Evolutionary conservation across 2,113 vertebrate genomes (phyloP), one percentile per base, ranked within the genome.

Genomic region (Sphyrna mokarran): DNA sequence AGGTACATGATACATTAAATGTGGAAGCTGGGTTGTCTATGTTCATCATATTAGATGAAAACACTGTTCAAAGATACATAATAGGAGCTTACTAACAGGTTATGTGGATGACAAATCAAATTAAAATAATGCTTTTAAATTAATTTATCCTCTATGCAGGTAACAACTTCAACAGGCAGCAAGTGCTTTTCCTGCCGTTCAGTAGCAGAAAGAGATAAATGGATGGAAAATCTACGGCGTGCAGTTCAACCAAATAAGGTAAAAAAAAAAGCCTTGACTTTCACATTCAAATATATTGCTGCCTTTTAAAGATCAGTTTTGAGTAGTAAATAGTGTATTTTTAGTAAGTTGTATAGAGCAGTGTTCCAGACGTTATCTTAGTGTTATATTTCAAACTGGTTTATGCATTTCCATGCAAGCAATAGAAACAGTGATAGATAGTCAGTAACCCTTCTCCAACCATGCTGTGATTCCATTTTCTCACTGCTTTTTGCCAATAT

Each of bases 181-280:
- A 99, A 99, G 96, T 99, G 99, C 97, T 99, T 99, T 97, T 99
- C 99, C 66, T 99, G 99, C 96, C 98, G 99, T 20, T 99, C 99
- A 0, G 98, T 99, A 80, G 99, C 99, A 1, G 99, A 99, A 97
- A 98, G 99, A 96, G 99, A 99, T 97, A 99, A 99, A 98, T 99
- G 99, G 99, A 99, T 99, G 99, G 99, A 99, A 97, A 99, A 99
- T 97, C 97, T 99, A 97, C 97, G 99, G 96, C 98, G 99, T 96
- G 99, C 99, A 0, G 98, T 99, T 95, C 99, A 99, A 96, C 99
- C 99, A 85, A 99, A 99, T 97, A 99, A 99, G 98, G 99, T 99
- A 97, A 22, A 89, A 93, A 20, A 80, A 93, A 9, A 96, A 96
- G 48, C 48, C 48, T 22, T 13, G 96, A 96, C 68, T 94, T 8